Conservation (phyloP, 2,888 invertebrate genomes). For the Drosophila phalerata region DNA sequence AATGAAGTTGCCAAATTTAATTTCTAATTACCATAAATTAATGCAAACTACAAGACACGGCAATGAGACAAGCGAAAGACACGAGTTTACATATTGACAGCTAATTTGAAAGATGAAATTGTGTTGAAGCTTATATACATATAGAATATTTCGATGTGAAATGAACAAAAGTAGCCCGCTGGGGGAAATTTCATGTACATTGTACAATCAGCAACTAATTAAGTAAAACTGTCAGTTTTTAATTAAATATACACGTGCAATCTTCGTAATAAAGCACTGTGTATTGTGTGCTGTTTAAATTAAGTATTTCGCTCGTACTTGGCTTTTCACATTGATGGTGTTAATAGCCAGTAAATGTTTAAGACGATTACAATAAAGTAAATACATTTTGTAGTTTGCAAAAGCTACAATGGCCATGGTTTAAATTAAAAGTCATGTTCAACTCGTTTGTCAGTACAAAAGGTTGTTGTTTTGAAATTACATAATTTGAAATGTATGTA, state of each 20-base stretch:
- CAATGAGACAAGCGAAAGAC: not conserved
- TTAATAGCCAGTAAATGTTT: conserved; percentile 13
- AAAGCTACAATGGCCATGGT: not conserved
- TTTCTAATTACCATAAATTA: conserved; percentile 38
- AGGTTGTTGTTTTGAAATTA: not conserved
- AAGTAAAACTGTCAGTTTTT: conserved; percentile 45
- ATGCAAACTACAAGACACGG: conserved; percentile 7
- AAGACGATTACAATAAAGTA: conserved; percentile 9
- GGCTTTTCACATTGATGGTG: not conserved
- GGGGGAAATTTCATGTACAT: conserved; percentile 12
- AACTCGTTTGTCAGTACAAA: not conserved
- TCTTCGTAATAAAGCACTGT: conserved; percentile 1
- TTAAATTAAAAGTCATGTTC: not conserved
- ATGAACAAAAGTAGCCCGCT: conserved; percentile 16
- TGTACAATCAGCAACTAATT: conserved; percentile 36
- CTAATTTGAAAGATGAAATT: conserved; percentile 28
- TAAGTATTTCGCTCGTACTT: conserved; percentile 4
- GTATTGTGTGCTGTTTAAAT: conserved; percentile 17
- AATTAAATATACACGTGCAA: conserved; percentile 30
- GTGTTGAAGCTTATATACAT: conserved; percentile 17
- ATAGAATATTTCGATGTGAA: conserved; percentile 21
- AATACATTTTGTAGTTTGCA: not conserved
- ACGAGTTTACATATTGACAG: conserved; percentile 21
- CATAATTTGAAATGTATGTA: no score
- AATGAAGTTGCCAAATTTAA: conserved; percentile 12